Conservation (phyloP, 1,140 invertebrate species). For the Drosophila tropicalis region DNA sequence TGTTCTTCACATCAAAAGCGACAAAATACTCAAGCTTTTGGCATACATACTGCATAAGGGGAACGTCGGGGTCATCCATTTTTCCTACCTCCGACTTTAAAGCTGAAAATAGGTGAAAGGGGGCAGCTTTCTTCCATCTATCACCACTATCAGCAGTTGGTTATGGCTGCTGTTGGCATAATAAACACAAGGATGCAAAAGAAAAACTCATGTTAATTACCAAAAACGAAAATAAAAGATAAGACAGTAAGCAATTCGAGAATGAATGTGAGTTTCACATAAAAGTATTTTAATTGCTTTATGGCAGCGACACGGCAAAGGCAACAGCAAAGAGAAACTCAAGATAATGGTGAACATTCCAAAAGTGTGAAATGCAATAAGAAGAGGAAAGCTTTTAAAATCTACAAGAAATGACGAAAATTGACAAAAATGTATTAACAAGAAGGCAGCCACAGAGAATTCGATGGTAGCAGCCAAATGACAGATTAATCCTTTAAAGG, state of each 20-base stretch:
- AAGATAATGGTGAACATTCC: not conserved
- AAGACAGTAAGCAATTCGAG: constrained; percentile 6
- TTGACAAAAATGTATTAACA: no score
- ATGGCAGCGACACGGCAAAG: not conserved
- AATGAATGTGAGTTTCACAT: constrained; percentile 3
- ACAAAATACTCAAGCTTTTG: constrained; percentile 8
- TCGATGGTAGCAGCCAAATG: no score
- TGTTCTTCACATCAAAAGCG: not conserved
- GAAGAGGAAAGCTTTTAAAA: no score
- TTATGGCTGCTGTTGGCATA: not conserved
- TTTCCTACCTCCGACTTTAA: not conserved
- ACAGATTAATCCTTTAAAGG: no score
- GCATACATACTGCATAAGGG: not conserved
- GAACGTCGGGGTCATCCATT: not conserved
- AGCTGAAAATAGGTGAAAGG: not conserved
- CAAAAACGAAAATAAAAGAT: not conserved
- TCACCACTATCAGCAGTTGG: not conserved
- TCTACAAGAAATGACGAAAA: no score
- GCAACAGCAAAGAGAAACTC: not conserved
- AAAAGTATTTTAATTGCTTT: constrained; percentile 25
- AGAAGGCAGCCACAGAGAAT: no score
- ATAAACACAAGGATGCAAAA: not conserved
- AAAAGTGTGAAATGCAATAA: not conserved
- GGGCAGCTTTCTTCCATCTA: not conserved
- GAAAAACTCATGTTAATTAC: constrained; percentile 15